Conservation (phyloP, 2,888 invertebrate genomes). For the Sthenelais limicola region DNA sequence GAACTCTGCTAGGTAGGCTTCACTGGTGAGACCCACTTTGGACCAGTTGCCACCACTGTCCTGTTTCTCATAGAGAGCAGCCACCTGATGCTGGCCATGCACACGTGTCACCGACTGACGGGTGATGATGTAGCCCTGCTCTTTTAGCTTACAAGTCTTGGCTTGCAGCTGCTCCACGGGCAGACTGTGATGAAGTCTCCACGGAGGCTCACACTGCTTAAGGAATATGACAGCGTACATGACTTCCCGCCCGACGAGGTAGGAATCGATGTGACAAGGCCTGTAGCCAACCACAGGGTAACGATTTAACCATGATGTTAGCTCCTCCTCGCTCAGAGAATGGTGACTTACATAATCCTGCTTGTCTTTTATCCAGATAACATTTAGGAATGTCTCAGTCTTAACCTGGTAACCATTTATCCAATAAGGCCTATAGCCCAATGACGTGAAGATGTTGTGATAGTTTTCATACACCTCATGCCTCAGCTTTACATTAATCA, state of each 20-base stretch:
- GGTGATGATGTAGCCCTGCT: conserved; percentile 26
- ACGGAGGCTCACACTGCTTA: conserved; percentile 22
- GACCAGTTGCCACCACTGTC: conserved; percentile 35
- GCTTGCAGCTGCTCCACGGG: conserved; percentile 18
- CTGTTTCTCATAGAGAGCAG: conserved; percentile 38
- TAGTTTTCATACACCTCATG: conserved; percentile 19
- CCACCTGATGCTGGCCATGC: neutral
- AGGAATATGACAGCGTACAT: conserved; percentile 31
- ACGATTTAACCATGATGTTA: conserved; percentile 11
- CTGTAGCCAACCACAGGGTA: conserved; percentile 28
- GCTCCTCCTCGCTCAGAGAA: conserved; percentile 24
- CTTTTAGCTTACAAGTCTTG: conserved; percentile 30
- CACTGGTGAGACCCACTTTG: conserved; percentile 19
- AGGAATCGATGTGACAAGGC: conserved; percentile 32
- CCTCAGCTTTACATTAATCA: conserved; percentile 33
- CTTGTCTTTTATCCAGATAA: conserved; percentile 52
- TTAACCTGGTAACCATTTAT: conserved; percentile 39
- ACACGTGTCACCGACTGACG: conserved; percentile 23
- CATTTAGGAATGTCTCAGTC: conserved; percentile 50
- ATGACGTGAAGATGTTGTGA: conserved; percentile 25
- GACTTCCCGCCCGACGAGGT: neutral
- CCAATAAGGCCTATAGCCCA: conserved; percentile 41
- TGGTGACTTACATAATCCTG: conserved; percentile 19
- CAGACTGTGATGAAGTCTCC: conserved; percentile 32
- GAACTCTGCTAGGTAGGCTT: conserved; percentile 39